A percentile compares a stretch with the other conserved stretches of the same genome.
Evolutionary conservation across 2,113 vertebrate species (phyloP).

Genomic region (Vireo altiloquus): DNA sequence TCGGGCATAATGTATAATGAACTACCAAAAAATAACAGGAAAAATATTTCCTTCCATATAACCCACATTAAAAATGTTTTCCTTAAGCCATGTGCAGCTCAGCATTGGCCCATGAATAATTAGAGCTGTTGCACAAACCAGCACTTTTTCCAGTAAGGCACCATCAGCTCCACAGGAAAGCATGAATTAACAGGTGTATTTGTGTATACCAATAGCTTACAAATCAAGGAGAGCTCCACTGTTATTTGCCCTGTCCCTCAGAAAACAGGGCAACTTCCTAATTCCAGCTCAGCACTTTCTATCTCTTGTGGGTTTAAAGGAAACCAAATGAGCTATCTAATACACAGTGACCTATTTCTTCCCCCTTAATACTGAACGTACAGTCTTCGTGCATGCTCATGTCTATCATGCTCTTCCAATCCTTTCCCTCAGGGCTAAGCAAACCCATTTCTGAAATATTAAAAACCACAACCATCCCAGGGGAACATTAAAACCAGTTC

Average conservation of each 20-base stretch:
- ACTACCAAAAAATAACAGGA: neutral
- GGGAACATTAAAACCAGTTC: neutral
- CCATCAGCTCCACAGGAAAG: neutral
- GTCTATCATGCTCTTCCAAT: neutral
- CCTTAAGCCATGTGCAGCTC: neutral
- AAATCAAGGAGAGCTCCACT: neutral
- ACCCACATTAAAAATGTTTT: neutral
- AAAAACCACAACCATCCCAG: neutral
- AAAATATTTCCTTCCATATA: neutral
- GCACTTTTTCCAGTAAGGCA: neutral
- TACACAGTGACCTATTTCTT: neutral
- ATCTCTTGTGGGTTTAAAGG: neutral
- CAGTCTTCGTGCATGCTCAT: neutral
- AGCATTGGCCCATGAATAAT: neutral
- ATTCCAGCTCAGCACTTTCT: neutral
- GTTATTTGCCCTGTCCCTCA: neutral
- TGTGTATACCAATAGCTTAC: neutral
- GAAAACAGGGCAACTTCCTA: neutral
- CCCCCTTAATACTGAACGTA: neutral
- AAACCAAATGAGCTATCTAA: neutral
- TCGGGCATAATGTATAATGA: neutral
- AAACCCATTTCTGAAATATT: constrained; percentile 14
- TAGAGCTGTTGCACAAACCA: neutral
- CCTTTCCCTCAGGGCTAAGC: neutral
- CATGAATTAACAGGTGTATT: neutral